These are phyloP conservation scores for Sphenodon punctatus DNA, from an alignment of 2,797 vertebrate species.

Conservation along the genomic window DNA sequence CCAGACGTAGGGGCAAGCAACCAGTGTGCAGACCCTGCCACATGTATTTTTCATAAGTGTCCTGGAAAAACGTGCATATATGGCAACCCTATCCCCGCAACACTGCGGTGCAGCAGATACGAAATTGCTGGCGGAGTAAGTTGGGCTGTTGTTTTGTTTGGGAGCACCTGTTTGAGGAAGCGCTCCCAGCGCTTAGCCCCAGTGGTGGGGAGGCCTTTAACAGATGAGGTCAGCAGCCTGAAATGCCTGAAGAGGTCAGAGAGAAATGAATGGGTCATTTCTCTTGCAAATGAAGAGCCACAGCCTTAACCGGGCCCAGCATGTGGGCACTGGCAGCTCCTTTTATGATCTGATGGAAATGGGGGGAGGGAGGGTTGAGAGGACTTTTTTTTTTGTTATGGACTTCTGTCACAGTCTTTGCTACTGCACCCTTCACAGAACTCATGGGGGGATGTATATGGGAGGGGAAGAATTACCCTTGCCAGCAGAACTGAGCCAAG, in stretches of 20 bases:
- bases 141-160: not conserved
- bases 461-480: slow-evolving; percentile 28
- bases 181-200: not conserved
- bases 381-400: slow-evolving; percentile 26
- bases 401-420: slow-evolving; percentile 40
- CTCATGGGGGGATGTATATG: not conserved
- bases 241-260: slow-evolving; percentile 35
- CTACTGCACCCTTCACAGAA: slow-evolving; percentile 33
- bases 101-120: not conserved
- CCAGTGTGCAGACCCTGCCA: too few relatives aligned
- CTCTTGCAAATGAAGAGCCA: slow-evolving; percentile 64
- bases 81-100: too few relatives aligned
- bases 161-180: slow-evolving; percentile 43
- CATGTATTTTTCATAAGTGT: too few relatives aligned
- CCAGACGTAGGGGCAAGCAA: not conserved
- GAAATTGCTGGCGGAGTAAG: not conserved
- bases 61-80: too few relatives aligned
- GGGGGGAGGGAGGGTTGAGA: slow-evolving; percentile 46
- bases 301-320: slow-evolving; percentile 53
- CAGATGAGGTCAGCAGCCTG: slow-evolving; percentile 41
- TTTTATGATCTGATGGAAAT: slow-evolving; percentile 57
- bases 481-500: not conserved
- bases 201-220: not conserved
- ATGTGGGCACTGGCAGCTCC: slow-evolving; percentile 52
- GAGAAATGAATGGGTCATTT: slow-evolving; percentile 58